Evolutionary conservation across 2,888 invertebrate genomes (phyloP).

Genomic region (Cheiracanthium punctorium): DNA sequence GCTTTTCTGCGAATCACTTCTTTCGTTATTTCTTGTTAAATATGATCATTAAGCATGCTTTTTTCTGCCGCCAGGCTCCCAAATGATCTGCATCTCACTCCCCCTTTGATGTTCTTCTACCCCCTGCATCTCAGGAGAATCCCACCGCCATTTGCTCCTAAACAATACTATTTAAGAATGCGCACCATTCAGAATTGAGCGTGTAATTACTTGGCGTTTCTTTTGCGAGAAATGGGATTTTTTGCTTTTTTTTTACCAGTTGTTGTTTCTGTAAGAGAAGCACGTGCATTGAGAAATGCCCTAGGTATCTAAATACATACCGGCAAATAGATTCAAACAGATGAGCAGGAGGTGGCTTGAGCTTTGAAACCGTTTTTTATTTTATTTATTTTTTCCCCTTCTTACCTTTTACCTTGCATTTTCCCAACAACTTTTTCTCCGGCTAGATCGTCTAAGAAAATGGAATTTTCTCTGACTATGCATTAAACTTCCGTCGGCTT

Average conservation of each 20-base stretch:
- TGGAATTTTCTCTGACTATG: conserved; percentile 57
- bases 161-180: conserved; percentile 35
- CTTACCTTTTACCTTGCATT: conserved; percentile 36
- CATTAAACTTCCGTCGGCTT: conserved; percentile 59
- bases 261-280: conserved; percentile 31
- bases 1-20: neutral
- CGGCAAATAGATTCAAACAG: conserved; percentile 60
- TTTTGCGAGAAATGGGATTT: conserved; percentile 21
- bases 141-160: conserved; percentile 36
- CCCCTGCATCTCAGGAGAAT: neutral
- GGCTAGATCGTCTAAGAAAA: conserved; percentile 57
- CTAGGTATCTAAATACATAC: conserved; percentile 53
- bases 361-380: neutral
- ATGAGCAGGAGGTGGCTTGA: conserved; percentile 27
- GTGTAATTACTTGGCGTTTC: conserved; percentile 46
- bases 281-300: conserved; percentile 11
- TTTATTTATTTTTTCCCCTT: too few relatives aligned
- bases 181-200: conserved; percentile 37
- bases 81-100: conserved; percentile 2
- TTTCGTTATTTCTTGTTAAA: conserved; percentile 14
- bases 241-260: conserved; percentile 27
- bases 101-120: conserved; percentile 1
- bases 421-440: conserved; percentile 39
- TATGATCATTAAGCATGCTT: conserved; percentile 3
- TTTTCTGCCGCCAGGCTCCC: neutral